phyloP scores from a whole-genome alignment of 2,888 invertebrate species.

The Acrobasis consociella region DNA sequence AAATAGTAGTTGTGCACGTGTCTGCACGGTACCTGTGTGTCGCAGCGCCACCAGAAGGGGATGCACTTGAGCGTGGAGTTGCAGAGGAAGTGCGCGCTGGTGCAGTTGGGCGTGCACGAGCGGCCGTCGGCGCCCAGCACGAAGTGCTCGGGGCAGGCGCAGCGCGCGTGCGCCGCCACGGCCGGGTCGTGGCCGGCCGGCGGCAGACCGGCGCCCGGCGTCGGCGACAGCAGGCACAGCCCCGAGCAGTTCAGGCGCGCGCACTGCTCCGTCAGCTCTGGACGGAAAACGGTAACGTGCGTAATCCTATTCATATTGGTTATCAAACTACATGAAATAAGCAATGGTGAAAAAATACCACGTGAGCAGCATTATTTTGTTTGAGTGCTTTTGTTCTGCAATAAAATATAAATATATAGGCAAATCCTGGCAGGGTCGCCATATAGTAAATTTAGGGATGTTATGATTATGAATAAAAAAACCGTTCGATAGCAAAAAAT shows the following conservation, averaged over 20 bases:
- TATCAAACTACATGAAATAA: too few species aligned
- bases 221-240: conserved; percentile 89
- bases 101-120: conserved; percentile 89
- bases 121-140: conserved; percentile 84
- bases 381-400: too few species aligned
- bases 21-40: conserved; percentile 63
- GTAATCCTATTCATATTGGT: not conserved
- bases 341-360: too few species aligned
- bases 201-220: conserved; percentile 52
- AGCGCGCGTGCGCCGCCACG: conserved; percentile 72
- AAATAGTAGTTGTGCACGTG: too few species aligned
- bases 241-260: conserved; percentile 88
- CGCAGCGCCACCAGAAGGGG: conserved; percentile 87
- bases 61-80: conserved; percentile 91
- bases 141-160: conserved; percentile 92
- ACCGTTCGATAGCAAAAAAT: too few species aligned
- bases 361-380: too few species aligned
- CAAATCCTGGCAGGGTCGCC: too few species aligned
- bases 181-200: conserved; percentile 16
- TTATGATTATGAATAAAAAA: too few species aligned
- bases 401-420: too few species aligned
- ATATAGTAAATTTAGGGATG: too few species aligned
- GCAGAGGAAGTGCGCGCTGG: conserved; percentile 92
- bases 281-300: not conserved
- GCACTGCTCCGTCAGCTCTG: conserved; percentile 79